Conservation (phyloP, 1,140 invertebrate species). For the Apis dorsata region DNA sequence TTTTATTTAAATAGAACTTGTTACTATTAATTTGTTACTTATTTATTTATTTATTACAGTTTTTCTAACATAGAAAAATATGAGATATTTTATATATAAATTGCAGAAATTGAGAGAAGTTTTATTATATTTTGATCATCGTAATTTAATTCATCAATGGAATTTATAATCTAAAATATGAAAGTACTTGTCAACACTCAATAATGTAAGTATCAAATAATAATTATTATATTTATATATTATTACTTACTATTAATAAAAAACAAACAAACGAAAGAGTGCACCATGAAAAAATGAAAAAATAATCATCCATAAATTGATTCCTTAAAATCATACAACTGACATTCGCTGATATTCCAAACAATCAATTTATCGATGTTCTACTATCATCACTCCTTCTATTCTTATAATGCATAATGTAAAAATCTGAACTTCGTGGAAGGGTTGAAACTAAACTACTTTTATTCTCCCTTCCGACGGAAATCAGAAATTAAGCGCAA, state of each 20-base stretch:
- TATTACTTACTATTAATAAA: background rate
- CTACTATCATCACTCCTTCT: background rate
- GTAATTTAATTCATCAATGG: too few relatives aligned
- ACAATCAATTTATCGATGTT: background rate
- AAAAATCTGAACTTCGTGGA: background rate
- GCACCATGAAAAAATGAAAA: background rate
- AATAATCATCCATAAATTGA: background rate
- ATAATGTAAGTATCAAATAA: background rate
- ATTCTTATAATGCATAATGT: slow-evolving; percentile 6
- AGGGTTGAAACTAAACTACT: background rate
- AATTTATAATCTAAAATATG: background rate
- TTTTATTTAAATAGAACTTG: too few relatives aligned
- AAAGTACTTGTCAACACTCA: background rate
- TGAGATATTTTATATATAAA: too few relatives aligned
- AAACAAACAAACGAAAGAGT: background rate
- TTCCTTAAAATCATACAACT: background rate
- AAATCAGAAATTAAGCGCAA: slow-evolving; percentile 2
- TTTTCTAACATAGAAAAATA: too few relatives aligned
- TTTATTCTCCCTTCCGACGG: background rate
- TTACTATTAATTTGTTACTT: too few relatives aligned
- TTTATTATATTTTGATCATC: too few relatives aligned
- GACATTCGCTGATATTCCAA: background rate
- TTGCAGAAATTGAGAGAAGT: too few relatives aligned
- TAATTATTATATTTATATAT: background rate
- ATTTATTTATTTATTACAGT: too few relatives aligned